Conservation (phyloP, 2,888 invertebrate genomes). For the Synergus umbraculus region DNA sequence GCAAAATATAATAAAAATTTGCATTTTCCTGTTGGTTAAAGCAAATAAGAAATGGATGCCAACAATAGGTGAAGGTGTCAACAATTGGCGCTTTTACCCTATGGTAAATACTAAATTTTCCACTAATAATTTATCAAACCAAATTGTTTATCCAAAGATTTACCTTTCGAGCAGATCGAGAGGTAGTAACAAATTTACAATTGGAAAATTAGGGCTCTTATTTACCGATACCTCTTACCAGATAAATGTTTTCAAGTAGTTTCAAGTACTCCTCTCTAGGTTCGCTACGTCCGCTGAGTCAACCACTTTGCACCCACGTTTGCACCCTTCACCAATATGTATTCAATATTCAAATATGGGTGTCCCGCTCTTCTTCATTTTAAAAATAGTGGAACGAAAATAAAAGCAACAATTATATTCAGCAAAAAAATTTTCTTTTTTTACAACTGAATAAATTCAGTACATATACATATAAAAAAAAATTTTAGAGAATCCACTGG, state of each 20-base stretch:
- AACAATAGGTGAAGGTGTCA: too few species aligned
- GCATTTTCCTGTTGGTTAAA: too few species aligned
- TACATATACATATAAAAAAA: too few species aligned
- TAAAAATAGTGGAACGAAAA: background rate
- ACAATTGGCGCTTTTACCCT: too few species aligned
- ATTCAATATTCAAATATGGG: constrained; percentile 45
- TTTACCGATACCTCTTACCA: constrained; percentile 16
- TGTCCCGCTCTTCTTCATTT: background rate
- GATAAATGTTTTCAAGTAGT: constrained; percentile 23
- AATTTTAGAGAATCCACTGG: too few species aligned
- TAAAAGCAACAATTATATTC: background rate
- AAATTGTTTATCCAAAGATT: background rate
- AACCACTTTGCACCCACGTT: constrained; percentile 24
- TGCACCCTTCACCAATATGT: background rate
- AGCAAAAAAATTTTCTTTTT: too few species aligned
- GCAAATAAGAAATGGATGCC: too few species aligned
- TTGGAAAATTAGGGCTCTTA: background rate
- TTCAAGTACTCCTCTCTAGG: constrained; percentile 35
- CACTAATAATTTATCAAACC: background rate
- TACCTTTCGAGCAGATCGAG: background rate
- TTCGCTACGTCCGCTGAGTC: constrained; percentile 25
- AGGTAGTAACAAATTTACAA: background rate
- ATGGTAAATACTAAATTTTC: background rate
- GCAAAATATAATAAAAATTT: too few species aligned
- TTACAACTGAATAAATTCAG: too few species aligned